Evolutionary conservation across 1,140 invertebrate genomes (phyloP), one percentile per base, ranked within the genome.

Genomic region (Drosophila dunni): DNA sequence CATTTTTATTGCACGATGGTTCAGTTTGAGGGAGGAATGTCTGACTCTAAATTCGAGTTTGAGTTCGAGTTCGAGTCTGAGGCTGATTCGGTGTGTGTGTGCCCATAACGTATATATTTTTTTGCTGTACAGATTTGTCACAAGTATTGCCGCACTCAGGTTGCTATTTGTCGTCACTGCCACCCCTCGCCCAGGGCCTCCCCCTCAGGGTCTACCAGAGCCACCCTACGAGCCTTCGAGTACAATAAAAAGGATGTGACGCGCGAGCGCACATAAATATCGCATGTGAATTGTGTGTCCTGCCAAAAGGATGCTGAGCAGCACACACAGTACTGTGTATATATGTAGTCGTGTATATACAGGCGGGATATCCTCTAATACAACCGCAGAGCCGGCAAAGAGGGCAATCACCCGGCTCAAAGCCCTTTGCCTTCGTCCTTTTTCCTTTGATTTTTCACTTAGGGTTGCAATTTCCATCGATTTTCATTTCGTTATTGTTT

Each of bases 391-490:
- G 71, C 80, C 83, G 83, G 83, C 83, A 80, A 89, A 89, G 84
- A 88, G 83, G 83, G 84, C 83, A 88, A 88, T 88, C 83, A 88
- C 83, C 83, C 84, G 80, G 65, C 68, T 44, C 58, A 64, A 67
- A 66, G 66, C 9, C 3, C 13, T 42, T 76, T 69, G 72, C 70
- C 63, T 75, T 67, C 64, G 66, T 29, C 63, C 56, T 63, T 46
- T 62, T 34, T 64, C 63, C 70, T 73, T 54, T 64, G 70, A 75
- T 85, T 79, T 75, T 40, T 85, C 53, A 71, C 75, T 79, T 68
- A 54, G 80, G 85, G 80, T 90, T 89, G 85, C 84, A 76, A 85
- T 85, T 90, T 83, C 81, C 77, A 88, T 89, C 90, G 85, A 90
- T 89, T 89, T 89, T 90, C 65, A 60, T 74, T 53, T 56, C 60